Evolutionary conservation across 2,888 invertebrate species (phyloP).

Genomic region (Apoda limacodes): DNA sequence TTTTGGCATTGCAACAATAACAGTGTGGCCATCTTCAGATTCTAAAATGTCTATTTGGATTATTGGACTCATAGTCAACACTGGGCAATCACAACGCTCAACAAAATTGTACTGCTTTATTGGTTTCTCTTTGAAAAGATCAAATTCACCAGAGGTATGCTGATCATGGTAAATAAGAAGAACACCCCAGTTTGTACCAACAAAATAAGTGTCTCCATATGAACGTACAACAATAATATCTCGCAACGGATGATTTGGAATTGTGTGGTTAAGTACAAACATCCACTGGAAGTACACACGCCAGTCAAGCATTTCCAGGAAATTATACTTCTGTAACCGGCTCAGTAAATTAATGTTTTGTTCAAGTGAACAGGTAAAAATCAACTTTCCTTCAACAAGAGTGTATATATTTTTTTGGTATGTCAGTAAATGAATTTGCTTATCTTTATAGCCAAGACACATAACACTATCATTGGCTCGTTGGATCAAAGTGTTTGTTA

Average conservation of each 20-base stretch:
- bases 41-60: conserved; percentile 43
- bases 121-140: conserved; percentile 35
- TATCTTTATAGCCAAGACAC: conserved; percentile 29
- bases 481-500: conserved; percentile 20
- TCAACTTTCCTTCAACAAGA: conserved; percentile 20
- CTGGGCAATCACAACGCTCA: conserved; percentile 36
- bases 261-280: conserved; percentile 26
- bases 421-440: conserved; percentile 30
- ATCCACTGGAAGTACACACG: conserved; percentile 41
- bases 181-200: conserved; percentile 44
- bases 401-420: conserved; percentile 33
- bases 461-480: conserved; percentile 27
- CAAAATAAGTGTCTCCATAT: conserved; percentile 45
- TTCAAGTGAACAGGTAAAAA: conserved; percentile 24
- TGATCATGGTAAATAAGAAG: conserved; percentile 43
- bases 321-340: conserved; percentile 29
- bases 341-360: conserved; percentile 28
- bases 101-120: conserved; percentile 44
- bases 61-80: conserved; percentile 39
- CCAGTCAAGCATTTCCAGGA: conserved; percentile 47
- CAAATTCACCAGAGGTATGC: conserved; percentile 31
- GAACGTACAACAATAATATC: conserved; percentile 34
- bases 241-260: conserved; percentile 35
- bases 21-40: conserved; percentile 35
- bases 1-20: conserved; percentile 49